Conservation (phyloP, 2,888 invertebrate genomes). For the Drosophila mercatorum region DNA sequence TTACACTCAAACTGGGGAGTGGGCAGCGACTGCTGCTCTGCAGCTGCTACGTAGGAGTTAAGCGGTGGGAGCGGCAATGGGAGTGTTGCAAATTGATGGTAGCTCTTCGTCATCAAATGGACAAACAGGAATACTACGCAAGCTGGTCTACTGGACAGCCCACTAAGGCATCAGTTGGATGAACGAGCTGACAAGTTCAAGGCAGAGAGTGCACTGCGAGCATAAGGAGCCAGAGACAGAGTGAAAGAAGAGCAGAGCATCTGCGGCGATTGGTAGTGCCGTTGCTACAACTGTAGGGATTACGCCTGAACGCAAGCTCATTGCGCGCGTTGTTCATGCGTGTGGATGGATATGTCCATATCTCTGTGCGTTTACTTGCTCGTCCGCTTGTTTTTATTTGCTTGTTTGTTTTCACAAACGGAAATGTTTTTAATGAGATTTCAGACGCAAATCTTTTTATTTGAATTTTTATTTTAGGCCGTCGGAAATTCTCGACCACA, state of each 20-base stretch:
- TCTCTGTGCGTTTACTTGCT: slow-evolving; percentile 43
- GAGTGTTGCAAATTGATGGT: slow-evolving; percentile 73
- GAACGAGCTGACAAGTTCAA: slow-evolving; percentile 71
- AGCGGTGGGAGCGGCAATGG: slow-evolving; percentile 32
- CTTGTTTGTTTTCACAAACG: slow-evolving; percentile 61
- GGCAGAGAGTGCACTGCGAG: slow-evolving; percentile 55
- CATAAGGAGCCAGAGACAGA: not conserved
- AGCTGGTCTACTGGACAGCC: slow-evolving; percentile 19
- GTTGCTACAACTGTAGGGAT: slow-evolving; percentile 56
- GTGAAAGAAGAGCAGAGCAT: slow-evolving; percentile 19
- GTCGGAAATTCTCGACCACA: slow-evolving; percentile 72
- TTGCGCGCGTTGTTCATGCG: slow-evolving; percentile 43
- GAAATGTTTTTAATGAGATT: slow-evolving; percentile 74
- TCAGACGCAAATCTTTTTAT: slow-evolving; percentile 71
- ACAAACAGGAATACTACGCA: slow-evolving; percentile 55
- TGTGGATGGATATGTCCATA: slow-evolving; percentile 51
- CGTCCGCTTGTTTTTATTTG: slow-evolving; percentile 44
- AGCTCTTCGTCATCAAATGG: slow-evolving; percentile 74
- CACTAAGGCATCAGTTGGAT: slow-evolving; percentile 52
- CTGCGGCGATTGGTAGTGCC: slow-evolving; percentile 44
- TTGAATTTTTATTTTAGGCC: slow-evolving; percentile 72
- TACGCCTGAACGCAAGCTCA: slow-evolving; percentile 54
- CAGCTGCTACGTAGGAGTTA: slow-evolving; percentile 28
- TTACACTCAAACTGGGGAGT: slow-evolving; percentile 65
- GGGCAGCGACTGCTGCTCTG: slow-evolving; percentile 16